Conservation (phyloP, 2,888 invertebrate species). For the Apotomis turbidana region DNA sequence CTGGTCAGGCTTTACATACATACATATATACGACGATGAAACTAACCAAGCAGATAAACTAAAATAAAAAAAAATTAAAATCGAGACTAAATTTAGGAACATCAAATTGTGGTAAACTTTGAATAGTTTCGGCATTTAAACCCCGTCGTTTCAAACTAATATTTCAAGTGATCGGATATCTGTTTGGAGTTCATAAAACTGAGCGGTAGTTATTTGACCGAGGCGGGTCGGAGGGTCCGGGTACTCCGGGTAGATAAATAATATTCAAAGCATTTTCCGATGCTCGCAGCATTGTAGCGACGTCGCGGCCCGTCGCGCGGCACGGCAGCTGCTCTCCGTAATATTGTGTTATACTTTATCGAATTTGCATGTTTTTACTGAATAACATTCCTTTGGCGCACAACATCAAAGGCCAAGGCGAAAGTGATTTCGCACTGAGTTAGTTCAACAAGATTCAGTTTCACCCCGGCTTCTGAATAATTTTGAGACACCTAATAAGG, state of each 20-base stretch:
- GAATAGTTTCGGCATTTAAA: background rate
- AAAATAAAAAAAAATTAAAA: too few relatives aligned
- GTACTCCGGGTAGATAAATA: conserved; percentile 54
- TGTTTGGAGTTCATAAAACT: conserved; percentile 34
- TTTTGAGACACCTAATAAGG: conserved; percentile 75
- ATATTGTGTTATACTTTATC: conserved; percentile 84
- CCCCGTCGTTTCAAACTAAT: conserved; percentile 6
- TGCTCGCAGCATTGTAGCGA: conserved; percentile 59
- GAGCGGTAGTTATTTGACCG: conserved; percentile 38
- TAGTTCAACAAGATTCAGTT: conserved; percentile 82
- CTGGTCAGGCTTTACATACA: too few relatives aligned
- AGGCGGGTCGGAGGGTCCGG: conserved; percentile 39
- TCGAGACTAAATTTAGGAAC: too few relatives aligned
- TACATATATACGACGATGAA: too few relatives aligned
- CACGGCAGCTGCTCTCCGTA: conserved; percentile 68
- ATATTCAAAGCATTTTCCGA: conserved; percentile 64
- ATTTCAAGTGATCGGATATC: conserved; percentile 21
- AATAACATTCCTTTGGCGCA: conserved; percentile 83
- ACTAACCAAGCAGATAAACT: too few relatives aligned
- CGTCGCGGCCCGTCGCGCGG: conserved; percentile 51
- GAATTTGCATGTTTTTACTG: conserved; percentile 85
- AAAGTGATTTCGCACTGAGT: conserved; percentile 84
- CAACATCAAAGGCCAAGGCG: conserved; percentile 80
- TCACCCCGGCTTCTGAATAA: conserved; percentile 78
- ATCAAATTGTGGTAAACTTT: background rate